These are phyloP conservation scores for Synanthedon myopaeformis DNA, from an alignment of 2,888 invertebrate genomes.

Conservation along the genomic window DNA sequence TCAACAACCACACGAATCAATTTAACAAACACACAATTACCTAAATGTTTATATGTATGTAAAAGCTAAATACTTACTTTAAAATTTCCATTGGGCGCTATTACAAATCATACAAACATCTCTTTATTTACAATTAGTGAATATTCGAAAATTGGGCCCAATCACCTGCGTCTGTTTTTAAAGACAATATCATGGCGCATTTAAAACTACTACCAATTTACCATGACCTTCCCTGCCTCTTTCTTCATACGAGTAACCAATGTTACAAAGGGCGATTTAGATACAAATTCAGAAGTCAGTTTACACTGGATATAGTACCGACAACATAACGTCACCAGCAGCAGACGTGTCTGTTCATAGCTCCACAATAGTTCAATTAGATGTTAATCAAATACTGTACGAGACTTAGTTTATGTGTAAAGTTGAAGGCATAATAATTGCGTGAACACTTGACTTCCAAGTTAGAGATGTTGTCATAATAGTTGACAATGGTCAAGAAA, in stretches of 20 bases:
- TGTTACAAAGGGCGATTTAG: constrained; percentile 7
- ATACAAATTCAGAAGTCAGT: constrained; percentile 7
- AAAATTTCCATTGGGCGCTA: no score
- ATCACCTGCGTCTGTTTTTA: constrained; percentile 25
- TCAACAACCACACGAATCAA: no score
- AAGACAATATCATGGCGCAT: constrained; percentile 5
- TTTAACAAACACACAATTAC: no score
- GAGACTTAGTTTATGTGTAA: constrained; percentile 9
- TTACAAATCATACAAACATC: no score
- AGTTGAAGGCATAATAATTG: neutral
- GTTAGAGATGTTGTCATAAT: no score
- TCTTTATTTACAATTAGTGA: neutral
- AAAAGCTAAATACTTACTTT: no score
- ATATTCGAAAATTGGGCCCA: constrained; percentile 17
- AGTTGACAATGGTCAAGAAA: no score
- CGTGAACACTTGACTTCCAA: neutral
- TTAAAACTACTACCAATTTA: constrained; percentile 8
- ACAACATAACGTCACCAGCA: constrained; percentile 7
- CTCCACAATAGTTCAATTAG: constrained; percentile 9
- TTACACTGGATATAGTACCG: constrained; percentile 5
- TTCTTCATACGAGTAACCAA: neutral
- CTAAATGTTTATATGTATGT: no score
- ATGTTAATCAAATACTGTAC: constrained; percentile 1
- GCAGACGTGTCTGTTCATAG: constrained; percentile 5
- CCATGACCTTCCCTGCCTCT: neutral